Conservation (phyloP, 2,797 vertebrate genomes). For the Pseudomugil gertrudae region DNA sequence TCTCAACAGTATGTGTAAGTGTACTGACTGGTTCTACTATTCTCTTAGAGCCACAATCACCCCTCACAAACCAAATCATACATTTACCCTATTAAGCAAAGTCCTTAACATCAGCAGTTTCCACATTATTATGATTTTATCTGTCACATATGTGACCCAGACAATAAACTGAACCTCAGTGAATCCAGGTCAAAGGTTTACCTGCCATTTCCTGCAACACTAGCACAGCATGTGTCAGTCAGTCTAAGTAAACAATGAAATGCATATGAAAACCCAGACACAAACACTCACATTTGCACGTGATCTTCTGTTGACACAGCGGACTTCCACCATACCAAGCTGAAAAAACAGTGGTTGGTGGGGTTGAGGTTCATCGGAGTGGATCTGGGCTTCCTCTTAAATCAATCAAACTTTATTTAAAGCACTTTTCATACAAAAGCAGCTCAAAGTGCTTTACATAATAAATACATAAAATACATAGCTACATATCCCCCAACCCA, state of each 20-base stretch:
- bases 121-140: conserved; percentile 42
- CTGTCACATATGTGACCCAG: conserved; percentile 58
- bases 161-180: conserved; percentile 53
- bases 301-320: conserved; percentile 52
- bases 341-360: conserved; percentile 73
- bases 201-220: conserved; percentile 71
- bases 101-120: conserved; percentile 56
- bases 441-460: too few relatives aligned
- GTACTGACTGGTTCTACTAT: neutral
- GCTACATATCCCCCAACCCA: too few relatives aligned
- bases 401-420: too few relatives aligned
- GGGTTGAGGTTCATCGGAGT: conserved; percentile 59
- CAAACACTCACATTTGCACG: conserved; percentile 50
- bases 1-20: too few relatives aligned
- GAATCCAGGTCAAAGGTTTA: conserved; percentile 70
- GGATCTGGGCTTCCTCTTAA: conserved; percentile 66
- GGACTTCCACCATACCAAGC: conserved; percentile 75
- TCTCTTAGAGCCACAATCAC: neutral
- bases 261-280: conserved; percentile 50
- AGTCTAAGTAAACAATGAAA: conserved; percentile 65
- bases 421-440: too few relatives aligned
- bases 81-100: conserved; percentile 2
- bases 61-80: conserved; percentile 7
- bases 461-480: too few relatives aligned
- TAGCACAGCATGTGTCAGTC: conserved; percentile 47